Conservation (phyloP, 2,888 invertebrate genomes). For the Paralinhomoeus sp. region DNA sequence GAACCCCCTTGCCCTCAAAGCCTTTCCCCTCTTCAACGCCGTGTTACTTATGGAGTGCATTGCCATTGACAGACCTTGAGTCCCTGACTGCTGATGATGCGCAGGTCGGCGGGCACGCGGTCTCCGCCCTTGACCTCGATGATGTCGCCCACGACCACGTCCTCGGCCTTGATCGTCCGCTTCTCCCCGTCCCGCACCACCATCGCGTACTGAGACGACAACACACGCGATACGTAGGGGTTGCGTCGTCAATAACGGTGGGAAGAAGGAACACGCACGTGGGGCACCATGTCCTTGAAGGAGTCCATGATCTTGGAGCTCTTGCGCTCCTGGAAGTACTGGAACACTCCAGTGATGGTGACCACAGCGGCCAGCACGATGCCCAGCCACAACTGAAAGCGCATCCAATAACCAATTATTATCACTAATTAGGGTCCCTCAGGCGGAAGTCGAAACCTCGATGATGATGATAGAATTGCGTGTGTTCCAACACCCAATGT, state of each 20-base stretch:
- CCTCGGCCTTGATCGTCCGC: constrained; percentile 35
- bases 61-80: constrained; percentile 54
- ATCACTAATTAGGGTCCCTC: too few relatives aligned
- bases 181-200: constrained; percentile 39
- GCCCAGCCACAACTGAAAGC: constrained; percentile 36
- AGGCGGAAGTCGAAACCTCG: too few relatives aligned
- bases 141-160: constrained; percentile 83
- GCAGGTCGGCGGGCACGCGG: constrained; percentile 87
- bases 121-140: constrained; percentile 98
- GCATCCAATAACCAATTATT: constrained; percentile 1
- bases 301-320: too few relatives aligned
- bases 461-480: too few relatives aligned
- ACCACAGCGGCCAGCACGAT: constrained; percentile 43
- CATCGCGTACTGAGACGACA: constrained; percentile 1
- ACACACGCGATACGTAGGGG: too few relatives aligned
- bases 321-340: constrained; percentile 48
- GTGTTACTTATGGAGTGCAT: too few relatives aligned
- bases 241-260: too few relatives aligned
- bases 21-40: too few relatives aligned
- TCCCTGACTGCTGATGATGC: constrained; percentile 74
- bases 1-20: too few relatives aligned
- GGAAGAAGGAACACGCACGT: too few relatives aligned
- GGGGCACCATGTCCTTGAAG: too few relatives aligned
- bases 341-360: constrained; percentile 45
- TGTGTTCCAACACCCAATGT: too few relatives aligned